Base-by-base conservation (phyloP, 2,888 invertebrate species). In the Drosophila tripunctata region DNA sequence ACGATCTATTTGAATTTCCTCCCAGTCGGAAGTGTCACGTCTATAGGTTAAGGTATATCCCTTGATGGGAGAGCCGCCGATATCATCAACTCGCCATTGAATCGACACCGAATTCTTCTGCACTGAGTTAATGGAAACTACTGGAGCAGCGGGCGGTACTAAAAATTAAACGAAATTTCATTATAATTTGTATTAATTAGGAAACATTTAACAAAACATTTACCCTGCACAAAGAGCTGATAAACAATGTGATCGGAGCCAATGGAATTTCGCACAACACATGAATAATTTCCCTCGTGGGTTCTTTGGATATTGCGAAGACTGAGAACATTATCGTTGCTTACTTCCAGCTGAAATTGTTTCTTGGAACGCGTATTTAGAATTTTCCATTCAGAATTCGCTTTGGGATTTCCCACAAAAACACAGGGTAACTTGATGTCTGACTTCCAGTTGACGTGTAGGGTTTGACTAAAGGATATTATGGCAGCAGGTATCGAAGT, bases 141-240 rank as follows among this genome's bases (percentile, higher is more conserved):
- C 91, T 2, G 93, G 92, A 31, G 93, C 90, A n/a, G 92, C 92
- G 5, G 94, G 94, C 2, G 94, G 93, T 44, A 93, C 94, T 91
- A 27, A 27, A 67, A 58, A 5, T 1, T 19, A n/a, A 0, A 24
- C 2, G 10, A 3, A 7, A 27, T 3, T 3, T 19, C 3, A n/a
- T 27, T n/a, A 27, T 2, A 0, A 8, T 7, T 21, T 10, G 4
- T 17, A 19, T 6, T 2, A 12, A 30, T n/a, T n/a, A n/a, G n/a
- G n/a, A n/a, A n/a, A n/a, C n/a, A 31, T 12, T 19, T n/a, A 8
- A 7, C 19, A 17, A 17, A n/a, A 6, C 7, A 5, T 4, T 10
- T 89, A 93, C 93, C 93, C 92, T 93, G 93, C 14, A 93, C 92
- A 74, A 91, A 91, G 5, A 93, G 80, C 47, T 92, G 91, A 78